Base-by-base conservation (phyloP, 2,797 vertebrate species). In the Gymnothorax javanicus region DNA sequence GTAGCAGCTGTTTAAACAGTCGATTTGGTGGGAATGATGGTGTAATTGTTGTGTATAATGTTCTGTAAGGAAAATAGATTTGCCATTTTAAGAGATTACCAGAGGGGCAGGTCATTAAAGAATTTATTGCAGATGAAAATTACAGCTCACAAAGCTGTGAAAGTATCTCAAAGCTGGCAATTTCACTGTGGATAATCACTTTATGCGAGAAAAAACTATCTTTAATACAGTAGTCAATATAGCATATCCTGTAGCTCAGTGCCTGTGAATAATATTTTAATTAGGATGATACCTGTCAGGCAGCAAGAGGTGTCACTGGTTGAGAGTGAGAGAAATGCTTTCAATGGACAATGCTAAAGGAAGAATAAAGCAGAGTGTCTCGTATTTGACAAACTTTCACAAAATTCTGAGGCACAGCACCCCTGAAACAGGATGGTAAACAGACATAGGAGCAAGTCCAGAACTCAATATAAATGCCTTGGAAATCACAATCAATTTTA, bases 1-100 rank as follows among this genome's bases (percentile, higher is more conserved):
- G 91, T 91, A 91, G 91, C 90, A 93, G 91, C 95, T 93, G 94
- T 94, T 96, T 94, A 95, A 92, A 92, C 84, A 86, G 89, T 89
- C 91, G 91, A 84, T 90, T 92, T 83, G 69, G 59, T 56, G 62
- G 85, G 91, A 94, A 91, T 89, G 89, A 91, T 90, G 90, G 93
- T 93, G 94, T 94, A 94, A 95, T 95, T 95, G 91, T 92, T 89
- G 91, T 91, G 92, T 6, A 12, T 52, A 27, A 43, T 81, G 94
- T 94, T 91, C 92, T 92, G 92, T 90, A 88, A 90, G 83, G 82
- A 90, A 91, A 92, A 91, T 92, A 92, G 92, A 93, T 95, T 94
- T 93, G 85, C 89, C 90, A 91, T 89, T 89, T 93, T 93, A 92
- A 90, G 90, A 87, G 88, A 87, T 75, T 91, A 88, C 88, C 90